These are phyloP conservation scores for Drosophila eohydei DNA, from an alignment of 2,888 invertebrate genomes.

Conservation along the genomic window DNA sequence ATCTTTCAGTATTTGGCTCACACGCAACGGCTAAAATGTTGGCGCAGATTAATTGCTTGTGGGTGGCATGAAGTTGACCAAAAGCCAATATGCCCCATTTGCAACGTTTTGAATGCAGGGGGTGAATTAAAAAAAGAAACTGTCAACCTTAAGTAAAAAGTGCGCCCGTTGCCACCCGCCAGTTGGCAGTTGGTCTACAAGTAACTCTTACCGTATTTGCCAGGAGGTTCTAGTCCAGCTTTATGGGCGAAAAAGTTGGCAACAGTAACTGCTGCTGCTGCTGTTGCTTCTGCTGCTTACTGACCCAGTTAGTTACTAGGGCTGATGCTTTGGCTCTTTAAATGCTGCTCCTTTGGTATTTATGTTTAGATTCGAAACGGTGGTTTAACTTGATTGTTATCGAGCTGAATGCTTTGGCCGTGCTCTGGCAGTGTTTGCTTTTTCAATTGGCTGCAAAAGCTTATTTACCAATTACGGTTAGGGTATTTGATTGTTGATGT, in stretches of 20 bases:
- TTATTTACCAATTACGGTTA: constrained; percentile 4
- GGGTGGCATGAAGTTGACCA: not conserved
- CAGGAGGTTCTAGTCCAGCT: constrained; percentile 32
- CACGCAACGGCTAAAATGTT: not conserved
- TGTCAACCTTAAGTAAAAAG: constrained; percentile 28
- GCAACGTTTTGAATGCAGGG: not conserved
- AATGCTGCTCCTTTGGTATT: constrained; percentile 50
- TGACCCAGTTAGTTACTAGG: constrained; percentile 55
- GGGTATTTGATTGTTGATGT: not conserved
- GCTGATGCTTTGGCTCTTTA: constrained; percentile 24
- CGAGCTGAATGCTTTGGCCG: constrained; percentile 22
- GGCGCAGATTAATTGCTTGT: not conserved
- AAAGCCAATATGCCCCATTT: not conserved
- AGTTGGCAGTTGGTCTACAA: constrained; percentile 7
- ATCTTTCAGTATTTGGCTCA: not conserved
- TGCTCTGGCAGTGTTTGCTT: constrained; percentile 49
- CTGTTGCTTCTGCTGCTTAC: constrained; percentile 31
- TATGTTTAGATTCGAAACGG: constrained; percentile 33
- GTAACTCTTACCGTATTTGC: constrained; percentile 55
- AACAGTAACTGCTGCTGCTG: constrained; percentile 27
- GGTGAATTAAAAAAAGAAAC: not conserved
- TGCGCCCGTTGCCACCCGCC: constrained; percentile 11
- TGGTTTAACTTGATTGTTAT: constrained; percentile 42
- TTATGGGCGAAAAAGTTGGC: constrained; percentile 43
- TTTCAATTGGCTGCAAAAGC: constrained; percentile 30